Conservation (phyloP, 2,113 vertebrate genomes). For the Pungitius pungitius region DNA sequence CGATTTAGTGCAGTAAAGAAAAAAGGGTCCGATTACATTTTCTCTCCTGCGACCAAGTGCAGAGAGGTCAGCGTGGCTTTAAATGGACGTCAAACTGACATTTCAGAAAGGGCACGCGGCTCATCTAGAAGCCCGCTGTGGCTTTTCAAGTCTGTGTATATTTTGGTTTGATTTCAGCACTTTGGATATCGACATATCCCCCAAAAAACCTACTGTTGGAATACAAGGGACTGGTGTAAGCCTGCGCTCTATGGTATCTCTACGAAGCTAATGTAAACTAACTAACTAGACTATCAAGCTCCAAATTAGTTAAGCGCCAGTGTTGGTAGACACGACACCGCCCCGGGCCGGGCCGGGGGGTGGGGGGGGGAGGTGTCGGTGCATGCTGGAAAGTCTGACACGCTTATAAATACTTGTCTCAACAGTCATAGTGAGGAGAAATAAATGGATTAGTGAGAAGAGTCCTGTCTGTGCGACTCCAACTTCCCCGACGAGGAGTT, state of each 20-base stretch:
- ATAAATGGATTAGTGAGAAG: not conserved
- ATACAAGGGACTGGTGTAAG: not conserved
- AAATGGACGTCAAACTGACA: constrained; percentile 39
- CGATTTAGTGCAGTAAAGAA: constrained; percentile 6
- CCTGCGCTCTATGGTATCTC: constrained; percentile 2
- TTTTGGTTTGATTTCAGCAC: not conserved
- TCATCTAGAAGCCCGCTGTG: not conserved
- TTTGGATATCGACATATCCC: not conserved
- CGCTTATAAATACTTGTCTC: not conserved
- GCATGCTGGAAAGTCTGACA: not conserved
- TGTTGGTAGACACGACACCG: constrained; percentile 43
- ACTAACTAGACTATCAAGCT: too few relatives aligned
- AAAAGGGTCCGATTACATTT: constrained; percentile 35
- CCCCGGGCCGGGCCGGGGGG: not conserved
- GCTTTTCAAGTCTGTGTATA: not conserved
- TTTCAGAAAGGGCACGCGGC: constrained; percentile 32
- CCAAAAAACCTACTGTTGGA: too few relatives aligned
- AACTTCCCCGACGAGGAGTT: not conserved
- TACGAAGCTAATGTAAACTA: constrained; percentile 7
- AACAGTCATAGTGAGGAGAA: not conserved
- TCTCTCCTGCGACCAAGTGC: constrained; percentile 8
- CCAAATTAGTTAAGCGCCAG: constrained; percentile 23
- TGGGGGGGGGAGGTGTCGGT: not conserved
- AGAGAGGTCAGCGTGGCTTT: constrained; percentile 30
- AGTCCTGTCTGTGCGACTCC: not conserved